Evolutionary conservation across 2,888 invertebrate species (phyloP).

Genomic region (Ophonus ardosiacus): DNA sequence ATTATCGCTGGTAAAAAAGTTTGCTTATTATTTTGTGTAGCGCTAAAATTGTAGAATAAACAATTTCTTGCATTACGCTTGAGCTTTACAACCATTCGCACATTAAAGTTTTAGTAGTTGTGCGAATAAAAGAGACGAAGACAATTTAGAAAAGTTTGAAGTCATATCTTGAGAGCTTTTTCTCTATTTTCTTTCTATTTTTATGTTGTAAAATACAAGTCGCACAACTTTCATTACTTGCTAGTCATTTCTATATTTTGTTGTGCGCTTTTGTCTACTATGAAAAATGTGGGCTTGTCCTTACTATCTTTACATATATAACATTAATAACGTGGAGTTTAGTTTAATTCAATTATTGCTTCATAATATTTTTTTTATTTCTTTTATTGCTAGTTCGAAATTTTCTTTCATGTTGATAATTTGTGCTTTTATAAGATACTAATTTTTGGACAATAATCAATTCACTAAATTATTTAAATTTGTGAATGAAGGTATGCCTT

Average conservation of each 20-base stretch:
- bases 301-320: neutral
- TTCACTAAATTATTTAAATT: too few species aligned
- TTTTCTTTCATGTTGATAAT: too few species aligned
- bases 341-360: neutral
- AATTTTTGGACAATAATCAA: too few species aligned
- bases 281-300: neutral
- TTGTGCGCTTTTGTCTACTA: neutral
- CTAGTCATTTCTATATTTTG: conserved; percentile 8
- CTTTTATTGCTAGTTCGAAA: too few species aligned
- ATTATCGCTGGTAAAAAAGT: neutral
- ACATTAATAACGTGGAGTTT: neutral
- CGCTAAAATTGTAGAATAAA: conserved; percentile 26
- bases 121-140: neutral
- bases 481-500: too few species aligned
- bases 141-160: conserved; percentile 42
- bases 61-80: conserved; percentile 6
- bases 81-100: neutral
- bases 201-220: conserved; percentile 10
- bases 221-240: conserved; percentile 38
- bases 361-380: neutral
- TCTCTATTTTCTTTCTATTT: conserved; percentile 35
- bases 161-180: conserved; percentile 28
- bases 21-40: neutral
- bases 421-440: too few species aligned
- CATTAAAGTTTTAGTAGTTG: conserved; percentile 33